A percentile compares a stretch with the other conserved stretches of the same genome.
These are phyloP conservation scores for Drosophila santomea DNA, from an alignment of 1,140 invertebrate species.

Conservation along the genomic window DNA sequence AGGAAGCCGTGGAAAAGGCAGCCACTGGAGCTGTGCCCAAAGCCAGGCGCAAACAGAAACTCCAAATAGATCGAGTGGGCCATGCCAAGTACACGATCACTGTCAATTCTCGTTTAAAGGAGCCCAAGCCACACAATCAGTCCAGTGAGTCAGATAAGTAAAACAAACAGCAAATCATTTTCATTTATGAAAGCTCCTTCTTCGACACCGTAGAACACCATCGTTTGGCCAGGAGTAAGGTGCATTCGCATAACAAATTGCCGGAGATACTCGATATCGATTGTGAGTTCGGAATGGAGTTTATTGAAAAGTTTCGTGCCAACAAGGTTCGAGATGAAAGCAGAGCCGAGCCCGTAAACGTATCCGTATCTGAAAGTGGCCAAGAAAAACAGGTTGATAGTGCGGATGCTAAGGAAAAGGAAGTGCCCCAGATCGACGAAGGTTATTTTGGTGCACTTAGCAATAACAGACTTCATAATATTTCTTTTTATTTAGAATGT, in stretches of 20 bases:
- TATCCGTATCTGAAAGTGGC: no score
- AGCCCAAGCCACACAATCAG: neutral
- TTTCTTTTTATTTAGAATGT: no score
- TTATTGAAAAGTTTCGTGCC: slow-evolving; percentile 45
- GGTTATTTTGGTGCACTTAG: no score
- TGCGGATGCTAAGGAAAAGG: no score
- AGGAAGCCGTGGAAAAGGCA: neutral
- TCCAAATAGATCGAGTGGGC: neutral
- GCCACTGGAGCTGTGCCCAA: slow-evolving; percentile 46
- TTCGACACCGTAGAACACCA: slow-evolving; percentile 14
- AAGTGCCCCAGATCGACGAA: no score
- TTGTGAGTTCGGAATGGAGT: slow-evolving; percentile 54
- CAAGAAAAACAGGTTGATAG: neutral
- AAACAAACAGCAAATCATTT: no score
- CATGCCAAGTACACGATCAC: neutral
- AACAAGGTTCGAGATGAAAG: slow-evolving; percentile 17
- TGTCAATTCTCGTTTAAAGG: neutral
- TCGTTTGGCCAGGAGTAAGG: neutral
- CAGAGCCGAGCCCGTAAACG: no score
- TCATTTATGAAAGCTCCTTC: no score
- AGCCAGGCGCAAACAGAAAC: neutral
- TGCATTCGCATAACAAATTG: neutral
- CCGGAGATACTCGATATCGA: slow-evolving; percentile 47
- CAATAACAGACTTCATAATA: no score
- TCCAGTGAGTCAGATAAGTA: slow-evolving; percentile 9